Conservation (phyloP, 2,888 invertebrate species). For the Pammene aurita region DNA sequence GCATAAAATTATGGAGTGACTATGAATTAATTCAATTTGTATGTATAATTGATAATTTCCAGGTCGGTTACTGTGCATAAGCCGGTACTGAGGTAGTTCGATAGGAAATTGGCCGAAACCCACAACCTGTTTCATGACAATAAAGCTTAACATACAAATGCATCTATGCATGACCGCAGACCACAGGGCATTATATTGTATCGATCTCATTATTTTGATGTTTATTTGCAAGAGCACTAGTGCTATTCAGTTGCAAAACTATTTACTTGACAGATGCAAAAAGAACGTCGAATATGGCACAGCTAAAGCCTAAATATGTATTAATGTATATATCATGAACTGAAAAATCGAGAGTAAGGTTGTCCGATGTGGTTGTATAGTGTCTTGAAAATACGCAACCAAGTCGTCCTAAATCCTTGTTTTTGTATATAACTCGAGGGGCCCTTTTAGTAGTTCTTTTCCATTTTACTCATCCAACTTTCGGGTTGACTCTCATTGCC, state of each 20-base stretch:
- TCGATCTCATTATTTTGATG: conserved; percentile 16
- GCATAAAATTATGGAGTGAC: not conserved
- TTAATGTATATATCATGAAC: not conserved
- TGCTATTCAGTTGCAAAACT: too few relatives aligned
- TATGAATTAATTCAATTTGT: conserved; percentile 7
- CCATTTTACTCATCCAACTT: not conserved
- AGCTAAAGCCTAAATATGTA: not conserved
- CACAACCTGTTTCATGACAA: conserved; percentile 6
- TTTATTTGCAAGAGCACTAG: not conserved
- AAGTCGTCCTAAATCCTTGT: not conserved
- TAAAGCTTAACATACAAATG: conserved; percentile 15
- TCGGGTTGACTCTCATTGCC: conserved; percentile 4
- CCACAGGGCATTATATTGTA: conserved; percentile 9
- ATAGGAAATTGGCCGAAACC: conserved; percentile 12
- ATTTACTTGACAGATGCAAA: too few relatives aligned
- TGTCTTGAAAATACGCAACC: not conserved
- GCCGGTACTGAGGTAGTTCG: not conserved
- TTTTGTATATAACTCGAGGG: too few relatives aligned
- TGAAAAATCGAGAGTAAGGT: too few relatives aligned
- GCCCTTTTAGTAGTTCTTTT: not conserved
- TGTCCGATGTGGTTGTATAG: too few relatives aligned
- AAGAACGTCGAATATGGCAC: too few relatives aligned
- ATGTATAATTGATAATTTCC: conserved; percentile 6
- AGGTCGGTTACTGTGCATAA: not conserved
- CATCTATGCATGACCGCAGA: conserved; percentile 10